Percentiles rank a stretch among this genome's conserved stretches.
These are phyloP conservation scores for Agrilus biguttatus DNA, from an alignment of 2,888 invertebrate genomes.

Conservation along the genomic window DNA sequence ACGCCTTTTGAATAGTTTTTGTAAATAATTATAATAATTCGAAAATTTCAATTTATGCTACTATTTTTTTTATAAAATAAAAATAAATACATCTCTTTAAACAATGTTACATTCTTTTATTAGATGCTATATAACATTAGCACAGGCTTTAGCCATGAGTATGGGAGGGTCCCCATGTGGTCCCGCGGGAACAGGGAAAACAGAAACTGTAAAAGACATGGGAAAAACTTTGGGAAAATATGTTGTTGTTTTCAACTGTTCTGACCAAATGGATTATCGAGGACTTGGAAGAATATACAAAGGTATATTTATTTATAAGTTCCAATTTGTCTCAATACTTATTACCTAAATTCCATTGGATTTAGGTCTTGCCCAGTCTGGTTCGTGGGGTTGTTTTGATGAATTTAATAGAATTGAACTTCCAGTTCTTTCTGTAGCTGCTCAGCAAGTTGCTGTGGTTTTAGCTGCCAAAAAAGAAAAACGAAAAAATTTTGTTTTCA, in stretches of 20 bases:
- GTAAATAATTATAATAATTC: too few relatives aligned
- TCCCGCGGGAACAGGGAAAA: constrained; percentile 96
- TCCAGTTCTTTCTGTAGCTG: constrained; percentile 88
- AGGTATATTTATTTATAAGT: constrained; percentile 32
- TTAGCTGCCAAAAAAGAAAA: constrained; percentile 87
- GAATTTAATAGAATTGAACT: constrained; percentile 93
- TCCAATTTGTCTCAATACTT: constrained; percentile 1
- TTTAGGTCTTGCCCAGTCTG: constrained; percentile 77
- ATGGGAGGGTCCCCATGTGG: constrained; percentile 96
- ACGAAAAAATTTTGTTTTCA: constrained; percentile 79
- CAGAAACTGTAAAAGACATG: constrained; percentile 97
- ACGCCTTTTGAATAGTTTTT: too few relatives aligned
- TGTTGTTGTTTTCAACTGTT: constrained; percentile 93
- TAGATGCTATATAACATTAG: constrained; percentile 92
- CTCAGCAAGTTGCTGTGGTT: constrained; percentile 92
- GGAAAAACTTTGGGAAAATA: constrained; percentile 94
- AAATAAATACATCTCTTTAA: too few relatives aligned
- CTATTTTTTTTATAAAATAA: too few relatives aligned
- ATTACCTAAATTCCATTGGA: constrained; percentile 1
- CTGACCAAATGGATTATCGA: constrained; percentile 97
- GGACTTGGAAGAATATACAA: constrained; percentile 92
- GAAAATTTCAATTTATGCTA: too few relatives aligned
- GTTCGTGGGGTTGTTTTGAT: constrained; percentile 97
- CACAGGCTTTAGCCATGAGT: constrained; percentile 89
- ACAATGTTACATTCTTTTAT: too few relatives aligned